Base-by-base conservation (phyloP, 2,113 vertebrate genomes). In the Thunnus maccoyii region DNA sequence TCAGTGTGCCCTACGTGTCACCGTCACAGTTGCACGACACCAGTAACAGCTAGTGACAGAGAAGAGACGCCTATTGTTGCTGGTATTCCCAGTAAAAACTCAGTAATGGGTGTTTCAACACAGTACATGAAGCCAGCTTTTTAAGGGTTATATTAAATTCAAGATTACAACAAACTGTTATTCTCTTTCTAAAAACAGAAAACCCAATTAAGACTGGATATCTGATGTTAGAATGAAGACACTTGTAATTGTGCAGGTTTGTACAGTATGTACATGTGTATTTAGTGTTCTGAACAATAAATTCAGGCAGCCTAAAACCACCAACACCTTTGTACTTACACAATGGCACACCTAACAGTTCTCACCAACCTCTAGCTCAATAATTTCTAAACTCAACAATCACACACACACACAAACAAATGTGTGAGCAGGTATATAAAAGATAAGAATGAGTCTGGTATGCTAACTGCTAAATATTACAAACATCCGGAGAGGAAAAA, bases 401-500 rank as follows among this genome's bases (percentile, higher is more conserved):
- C 22, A 76, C 32, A 58, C 30, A 17, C 41, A 7, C 5, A 66
- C 22, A 68, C 17, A 77, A 18, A 44, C 27, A 46, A 70, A 73
- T 13, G 14, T 18, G 17, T n/a, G 20, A 58, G 61, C 44, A 87
- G 72, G 64, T 47, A 67, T 25, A 75, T 65, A 74, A 69, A 69
- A 85, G 51, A 72, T 47, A 36, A 66, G 3, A 58, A 66, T 61
- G 66, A 78, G 48, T 72, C 56, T 71, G 44, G 47, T 52, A 5
- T 56, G 14, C 46, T 68, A 22, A 80, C 5, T 72, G 61, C 52
- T 4, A 30, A 50, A 63, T 17, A 58, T 69, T 66, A 55, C 18
- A 71, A 65, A 82, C 71, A 87, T 79, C 82, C 55, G 30, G 15
- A 61, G 75, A 63, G 52, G 36, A 67, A 69, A 72, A 57, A 52